A percentile compares a stretch with the other conserved stretches of the same genome.
Evolutionary conservation across 2,113 vertebrate species (phyloP).

Genomic region (Petromus typicus): DNA sequence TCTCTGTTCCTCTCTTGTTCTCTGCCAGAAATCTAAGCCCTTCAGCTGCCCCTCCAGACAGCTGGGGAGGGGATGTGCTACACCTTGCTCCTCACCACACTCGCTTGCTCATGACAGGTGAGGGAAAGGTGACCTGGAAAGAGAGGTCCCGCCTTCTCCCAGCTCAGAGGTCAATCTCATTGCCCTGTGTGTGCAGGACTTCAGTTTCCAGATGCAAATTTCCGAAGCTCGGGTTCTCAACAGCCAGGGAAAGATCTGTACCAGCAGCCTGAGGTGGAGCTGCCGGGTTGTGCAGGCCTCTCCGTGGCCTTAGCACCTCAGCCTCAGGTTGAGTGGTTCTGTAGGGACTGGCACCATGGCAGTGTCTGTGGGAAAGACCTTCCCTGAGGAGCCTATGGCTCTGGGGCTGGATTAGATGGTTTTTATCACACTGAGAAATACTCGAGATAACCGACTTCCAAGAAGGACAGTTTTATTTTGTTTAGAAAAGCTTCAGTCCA

Average conservation of each 20-base stretch:
- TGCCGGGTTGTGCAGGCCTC: accelerated
- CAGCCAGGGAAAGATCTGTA: neutral
- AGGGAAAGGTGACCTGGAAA: neutral
- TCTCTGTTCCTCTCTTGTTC: neutral
- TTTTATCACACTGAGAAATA: neutral
- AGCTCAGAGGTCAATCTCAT: neutral
- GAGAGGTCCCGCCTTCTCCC: neutral
- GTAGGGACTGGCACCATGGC: neutral
- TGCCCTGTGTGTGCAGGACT: neutral
- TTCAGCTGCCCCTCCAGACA: neutral
- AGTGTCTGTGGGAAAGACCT: neutral
- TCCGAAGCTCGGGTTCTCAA: neutral
- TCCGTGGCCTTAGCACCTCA: neutral
- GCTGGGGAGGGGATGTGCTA: neutral
- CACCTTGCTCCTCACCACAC: too few species aligned
- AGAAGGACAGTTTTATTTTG: neutral
- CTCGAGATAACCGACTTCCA: neutral
- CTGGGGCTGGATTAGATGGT: too few species aligned
- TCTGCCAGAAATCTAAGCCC: neutral
- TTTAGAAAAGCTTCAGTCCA: neutral
- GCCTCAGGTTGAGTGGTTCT: neutral
- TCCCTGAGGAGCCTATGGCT: neutral
- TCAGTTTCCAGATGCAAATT: neutral
- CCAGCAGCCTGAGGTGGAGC: neutral
- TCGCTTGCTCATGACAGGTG: neutral